Evolutionary conservation across 2,113 vertebrate genomes (phyloP).

Genomic region (Odobenus rosmarus): DNA sequence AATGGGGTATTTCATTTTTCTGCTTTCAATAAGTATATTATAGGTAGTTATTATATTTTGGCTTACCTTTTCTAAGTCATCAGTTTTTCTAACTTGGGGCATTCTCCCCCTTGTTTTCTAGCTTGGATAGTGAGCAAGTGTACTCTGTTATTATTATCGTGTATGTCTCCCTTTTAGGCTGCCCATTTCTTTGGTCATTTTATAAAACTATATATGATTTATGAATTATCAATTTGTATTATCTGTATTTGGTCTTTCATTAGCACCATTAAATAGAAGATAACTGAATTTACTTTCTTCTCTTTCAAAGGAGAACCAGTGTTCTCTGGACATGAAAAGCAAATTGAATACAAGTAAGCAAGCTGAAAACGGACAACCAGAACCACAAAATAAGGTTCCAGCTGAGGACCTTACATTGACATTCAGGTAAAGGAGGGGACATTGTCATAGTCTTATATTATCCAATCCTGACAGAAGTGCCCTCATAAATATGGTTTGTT

Average conservation of each 20-base stretch:
- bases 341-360: constrained; percentile 91
- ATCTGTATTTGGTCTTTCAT: neutral
- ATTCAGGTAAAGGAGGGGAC: constrained; percentile 88
- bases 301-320: constrained; percentile 92
- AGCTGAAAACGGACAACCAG: constrained; percentile 95
- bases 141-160: neutral
- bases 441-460: neutral
- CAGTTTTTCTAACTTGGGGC: constrained; percentile 47
- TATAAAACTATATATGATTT: constrained; percentile 11
- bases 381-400: constrained; percentile 90
- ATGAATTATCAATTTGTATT: neutral
- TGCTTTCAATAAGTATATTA: neutral
- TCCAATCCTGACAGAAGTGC: neutral
- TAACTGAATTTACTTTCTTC: constrained; percentile 50
- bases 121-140: neutral
- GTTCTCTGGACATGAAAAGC: constrained; percentile 93
- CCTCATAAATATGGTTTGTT: neutral
- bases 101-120: neutral
- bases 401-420: constrained; percentile 93
- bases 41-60: neutral
- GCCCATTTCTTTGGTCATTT: constrained; percentile 10
- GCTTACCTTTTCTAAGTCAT: neutral
- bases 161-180: neutral
- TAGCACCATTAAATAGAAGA: neutral
- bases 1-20: neutral